phyloP scores from a whole-genome alignment of 2,113 vertebrate species.

The Crotalus viridis region DNA sequence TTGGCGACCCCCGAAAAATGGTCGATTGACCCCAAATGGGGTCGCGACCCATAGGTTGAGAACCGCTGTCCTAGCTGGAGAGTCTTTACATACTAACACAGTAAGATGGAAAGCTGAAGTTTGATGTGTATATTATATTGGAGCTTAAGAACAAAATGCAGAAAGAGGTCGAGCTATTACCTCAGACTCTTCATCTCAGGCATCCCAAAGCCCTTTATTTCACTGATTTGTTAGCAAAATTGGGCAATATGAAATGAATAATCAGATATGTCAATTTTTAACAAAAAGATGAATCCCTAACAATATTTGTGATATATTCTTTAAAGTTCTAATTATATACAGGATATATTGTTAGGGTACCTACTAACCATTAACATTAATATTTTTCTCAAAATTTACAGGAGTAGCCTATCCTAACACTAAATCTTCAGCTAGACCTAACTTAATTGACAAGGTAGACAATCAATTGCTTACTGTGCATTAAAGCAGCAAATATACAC shows the following conservation, averaged over 20 bases:
- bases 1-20: too few species aligned
- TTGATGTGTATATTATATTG: neutral
- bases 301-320: neutral
- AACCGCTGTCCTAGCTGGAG: neutral
- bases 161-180: neutral
- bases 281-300: neutral
- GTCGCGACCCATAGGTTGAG: too few species aligned
- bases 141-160: neutral
- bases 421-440: neutral
- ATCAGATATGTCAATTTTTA: neutral
- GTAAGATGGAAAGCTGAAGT: constrained; percentile 9
- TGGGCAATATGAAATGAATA: neutral
- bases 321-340: neutral
- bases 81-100: constrained; percentile 1
- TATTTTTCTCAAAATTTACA: neutral
- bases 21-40: too few species aligned
- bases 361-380: neutral
- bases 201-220: neutral
- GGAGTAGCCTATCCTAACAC: neutral
- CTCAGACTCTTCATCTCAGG: neutral
- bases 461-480: neutral
- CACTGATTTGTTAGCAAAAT: neutral
- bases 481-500: neutral
- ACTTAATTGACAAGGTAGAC: neutral
- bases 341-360: neutral